phyloP scores from a whole-genome alignment of 2,888 invertebrate species.

The Hyposoter didymator region DNA sequence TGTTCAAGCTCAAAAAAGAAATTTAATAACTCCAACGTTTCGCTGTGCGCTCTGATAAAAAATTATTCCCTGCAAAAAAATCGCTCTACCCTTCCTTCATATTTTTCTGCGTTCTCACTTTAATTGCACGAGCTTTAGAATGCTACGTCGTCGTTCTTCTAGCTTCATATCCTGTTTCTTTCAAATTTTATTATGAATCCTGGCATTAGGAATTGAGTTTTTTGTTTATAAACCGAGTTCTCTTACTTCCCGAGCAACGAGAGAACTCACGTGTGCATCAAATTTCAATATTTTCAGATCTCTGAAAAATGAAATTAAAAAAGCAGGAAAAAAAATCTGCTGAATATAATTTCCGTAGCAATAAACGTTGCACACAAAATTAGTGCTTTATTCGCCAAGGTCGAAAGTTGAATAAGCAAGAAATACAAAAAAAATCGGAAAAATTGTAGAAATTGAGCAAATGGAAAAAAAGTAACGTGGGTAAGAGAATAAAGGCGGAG shows the following conservation, averaged over 20 bases:
- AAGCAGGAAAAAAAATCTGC: not conserved
- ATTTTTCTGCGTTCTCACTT: conserved; percentile 1
- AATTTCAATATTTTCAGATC: not conserved
- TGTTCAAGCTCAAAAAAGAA: not conserved
- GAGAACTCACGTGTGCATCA: not conserved
- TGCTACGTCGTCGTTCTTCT: not conserved
- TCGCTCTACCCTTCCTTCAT: not conserved
- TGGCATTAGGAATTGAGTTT: not conserved
- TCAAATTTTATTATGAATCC: not conserved
- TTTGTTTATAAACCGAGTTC: not conserved
- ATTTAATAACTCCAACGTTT: not conserved
- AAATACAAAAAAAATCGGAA: not conserved
- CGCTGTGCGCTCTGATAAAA: not conserved
- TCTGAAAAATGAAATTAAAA: not conserved
- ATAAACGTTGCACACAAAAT: not conserved
- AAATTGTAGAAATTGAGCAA: not conserved
- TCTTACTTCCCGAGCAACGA: not conserved
- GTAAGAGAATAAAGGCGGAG: not conserved
- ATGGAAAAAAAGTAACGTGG: not conserved
- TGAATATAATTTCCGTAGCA: not conserved
- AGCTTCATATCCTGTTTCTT: not conserved
- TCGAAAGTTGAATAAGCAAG: not conserved
- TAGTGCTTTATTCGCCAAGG: not conserved
- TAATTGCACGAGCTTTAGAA: not conserved
- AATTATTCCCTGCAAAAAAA: not conserved